phyloP scores from a whole-genome alignment of 2,113 vertebrate genomes.

The Apaloderma vittatum region DNA sequence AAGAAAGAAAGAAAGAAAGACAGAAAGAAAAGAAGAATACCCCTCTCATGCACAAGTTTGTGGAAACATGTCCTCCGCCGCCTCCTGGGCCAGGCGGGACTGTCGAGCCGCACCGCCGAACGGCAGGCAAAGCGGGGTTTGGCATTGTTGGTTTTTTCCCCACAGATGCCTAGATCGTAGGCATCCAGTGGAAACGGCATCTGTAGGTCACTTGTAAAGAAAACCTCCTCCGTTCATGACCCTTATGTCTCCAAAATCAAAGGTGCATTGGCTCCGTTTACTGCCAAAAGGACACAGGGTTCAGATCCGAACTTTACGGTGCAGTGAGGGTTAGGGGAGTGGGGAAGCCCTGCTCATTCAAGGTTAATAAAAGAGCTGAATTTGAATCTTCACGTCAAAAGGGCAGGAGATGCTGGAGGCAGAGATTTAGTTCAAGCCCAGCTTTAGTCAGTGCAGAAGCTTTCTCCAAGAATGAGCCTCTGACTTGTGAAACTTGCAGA shows the following conservation, averaged over 20 bases:
- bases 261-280: accelerated
- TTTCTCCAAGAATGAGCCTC: neutral
- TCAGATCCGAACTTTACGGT: neutral
- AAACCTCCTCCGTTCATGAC: neutral
- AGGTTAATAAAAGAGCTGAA: neutral
- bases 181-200: neutral
- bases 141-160: neutral
- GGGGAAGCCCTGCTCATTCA: neutral
- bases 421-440: neutral
- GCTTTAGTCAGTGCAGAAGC: neutral
- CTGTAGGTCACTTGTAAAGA: neutral
- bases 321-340: neutral
- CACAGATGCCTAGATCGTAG: neutral
- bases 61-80: neutral
- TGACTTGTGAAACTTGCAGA: conserved; percentile 5
- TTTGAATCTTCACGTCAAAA: neutral
- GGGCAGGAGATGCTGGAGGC: neutral
- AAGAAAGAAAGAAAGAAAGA: too few relatives aligned
- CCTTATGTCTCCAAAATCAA: neutral
- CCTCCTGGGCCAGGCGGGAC: neutral
- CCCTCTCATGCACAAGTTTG: neutral
- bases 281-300: neutral
- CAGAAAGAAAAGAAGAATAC: too few relatives aligned
- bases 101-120: neutral
- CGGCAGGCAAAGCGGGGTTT: neutral